These are phyloP conservation scores for Lymantria monacha DNA, from an alignment of 2,888 invertebrate genomes.

Conservation along the genomic window DNA sequence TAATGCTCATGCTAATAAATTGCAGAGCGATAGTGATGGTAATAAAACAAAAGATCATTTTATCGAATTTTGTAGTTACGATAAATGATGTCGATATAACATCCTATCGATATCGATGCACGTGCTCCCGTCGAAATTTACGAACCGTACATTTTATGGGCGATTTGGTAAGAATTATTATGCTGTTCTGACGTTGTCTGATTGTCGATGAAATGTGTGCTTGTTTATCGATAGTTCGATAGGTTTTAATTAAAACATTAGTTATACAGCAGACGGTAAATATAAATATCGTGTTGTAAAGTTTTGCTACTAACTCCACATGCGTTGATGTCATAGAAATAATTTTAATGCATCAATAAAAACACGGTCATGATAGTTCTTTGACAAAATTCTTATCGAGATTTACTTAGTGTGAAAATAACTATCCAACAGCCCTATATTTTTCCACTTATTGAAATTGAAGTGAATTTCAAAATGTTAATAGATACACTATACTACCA, in stretches of 20 bases:
- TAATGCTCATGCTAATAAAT: constrained; percentile 58
- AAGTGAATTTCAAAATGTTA: too few species aligned
- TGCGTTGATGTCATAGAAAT: too few species aligned
- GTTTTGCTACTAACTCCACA: too few species aligned
- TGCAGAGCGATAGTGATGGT: constrained; percentile 47
- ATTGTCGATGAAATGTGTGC: constrained; percentile 36
- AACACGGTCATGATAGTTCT: too few species aligned
- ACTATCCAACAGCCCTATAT: too few species aligned
- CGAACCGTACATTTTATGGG: constrained; percentile 47
- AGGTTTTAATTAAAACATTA: constrained; percentile 31
- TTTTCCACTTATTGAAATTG: too few species aligned
- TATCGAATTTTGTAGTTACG: constrained; percentile 21
- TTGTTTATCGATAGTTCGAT: constrained; percentile 25
- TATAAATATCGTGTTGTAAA: too few species aligned
- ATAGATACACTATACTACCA: too few species aligned
- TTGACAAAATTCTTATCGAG: too few species aligned
- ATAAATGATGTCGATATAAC: constrained; percentile 34
- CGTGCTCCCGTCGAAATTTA: constrained; percentile 58
- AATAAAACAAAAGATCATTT: constrained; percentile 29
- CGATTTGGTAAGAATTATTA: constrained; percentile 40
- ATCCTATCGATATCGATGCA: constrained; percentile 36
- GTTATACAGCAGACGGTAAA: constrained; percentile 5
- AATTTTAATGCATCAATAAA: too few species aligned
- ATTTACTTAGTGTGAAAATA: too few species aligned
- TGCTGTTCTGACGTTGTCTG: constrained; percentile 38